phyloP scores from a whole-genome alignment of 2,888 invertebrate genomes.

The Tortricodes alternella region DNA sequence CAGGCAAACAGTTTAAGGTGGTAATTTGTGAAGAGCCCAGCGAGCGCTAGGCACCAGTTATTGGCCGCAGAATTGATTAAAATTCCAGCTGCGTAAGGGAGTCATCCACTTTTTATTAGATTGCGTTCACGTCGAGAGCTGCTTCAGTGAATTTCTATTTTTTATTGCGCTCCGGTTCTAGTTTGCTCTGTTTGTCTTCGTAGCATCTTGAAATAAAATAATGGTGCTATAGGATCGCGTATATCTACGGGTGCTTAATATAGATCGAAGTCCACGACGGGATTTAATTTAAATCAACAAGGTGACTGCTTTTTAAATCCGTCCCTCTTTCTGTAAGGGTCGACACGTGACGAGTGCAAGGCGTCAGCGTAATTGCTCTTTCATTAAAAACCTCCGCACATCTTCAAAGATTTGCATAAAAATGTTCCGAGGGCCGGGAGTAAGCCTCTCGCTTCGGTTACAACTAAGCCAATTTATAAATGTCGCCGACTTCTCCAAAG shows the following conservation, averaged over 20 bases:
- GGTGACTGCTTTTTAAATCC: conserved; percentile 53
- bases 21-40: conserved; percentile 66
- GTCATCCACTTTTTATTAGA: conserved; percentile 69
- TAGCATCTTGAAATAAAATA: background rate
- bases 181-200: background rate
- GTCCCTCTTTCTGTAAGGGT: conserved; percentile 41
- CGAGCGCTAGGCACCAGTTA: conserved; percentile 56
- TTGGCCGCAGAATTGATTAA: conserved; percentile 78
- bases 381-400: conserved; percentile 77
- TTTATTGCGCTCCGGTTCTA: conserved; percentile 33
- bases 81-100: conserved; percentile 70
- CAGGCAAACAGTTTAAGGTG: conserved; percentile 57
- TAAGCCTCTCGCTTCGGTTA: conserved; percentile 47
- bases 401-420: conserved; percentile 78
- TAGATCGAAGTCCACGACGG: background rate
- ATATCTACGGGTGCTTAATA: background rate
- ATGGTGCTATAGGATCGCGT: background rate
- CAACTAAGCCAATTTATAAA: conserved; percentile 65
- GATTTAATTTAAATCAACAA: conserved; percentile 57
- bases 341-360: conserved; percentile 60
- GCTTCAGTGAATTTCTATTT: conserved; percentile 49
- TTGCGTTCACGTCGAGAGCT: conserved; percentile 52
- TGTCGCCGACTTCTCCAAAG: conserved; percentile 52
- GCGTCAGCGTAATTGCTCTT: conserved; percentile 75
- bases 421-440: conserved; percentile 58